These are phyloP conservation scores for Ostrea edulis DNA, from an alignment of 1,140 invertebrate genomes.

Conservation along the genomic window DNA sequence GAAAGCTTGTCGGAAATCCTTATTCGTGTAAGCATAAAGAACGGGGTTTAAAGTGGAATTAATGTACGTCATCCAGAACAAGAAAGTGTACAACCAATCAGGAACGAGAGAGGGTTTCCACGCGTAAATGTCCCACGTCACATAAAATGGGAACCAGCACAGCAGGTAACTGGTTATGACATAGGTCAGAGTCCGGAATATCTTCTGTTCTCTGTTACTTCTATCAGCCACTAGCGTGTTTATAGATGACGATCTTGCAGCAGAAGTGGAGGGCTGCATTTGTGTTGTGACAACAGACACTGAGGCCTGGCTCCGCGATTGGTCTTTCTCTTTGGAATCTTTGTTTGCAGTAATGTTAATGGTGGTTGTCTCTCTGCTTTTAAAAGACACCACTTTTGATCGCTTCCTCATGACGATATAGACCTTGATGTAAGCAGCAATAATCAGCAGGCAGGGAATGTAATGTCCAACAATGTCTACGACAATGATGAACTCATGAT, in stretches of 20 bases:
- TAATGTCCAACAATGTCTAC: conserved; percentile 78
- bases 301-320: neutral
- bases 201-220: conserved; percentile 56
- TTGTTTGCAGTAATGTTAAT: neutral
- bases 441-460: conserved; percentile 71
- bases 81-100: conserved; percentile 59
- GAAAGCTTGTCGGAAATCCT: conserved; percentile 70
- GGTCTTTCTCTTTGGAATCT: neutral
- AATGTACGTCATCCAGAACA: conserved; percentile 76
- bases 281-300: neutral
- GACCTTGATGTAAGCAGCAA: conserved; percentile 74
- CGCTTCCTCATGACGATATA: conserved; percentile 65
- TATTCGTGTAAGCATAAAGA: conserved; percentile 74
- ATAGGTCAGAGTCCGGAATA: conserved; percentile 71
- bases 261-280: neutral
- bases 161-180: conserved; percentile 72
- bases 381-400: neutral
- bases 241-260: neutral
- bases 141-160: conserved; percentile 74
- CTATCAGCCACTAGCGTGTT: neutral
- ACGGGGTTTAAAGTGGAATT: conserved; percentile 77
- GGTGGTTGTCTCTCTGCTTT: neutral
- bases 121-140: conserved; percentile 72
- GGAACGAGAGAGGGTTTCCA: conserved; percentile 64
- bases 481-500: conserved; percentile 75